Percentiles rank a stretch among this genome's conserved stretches.
These are phyloP conservation scores for Gerris lacustris DNA, from an alignment of 2,888 invertebrate species.

Conservation along the genomic window DNA sequence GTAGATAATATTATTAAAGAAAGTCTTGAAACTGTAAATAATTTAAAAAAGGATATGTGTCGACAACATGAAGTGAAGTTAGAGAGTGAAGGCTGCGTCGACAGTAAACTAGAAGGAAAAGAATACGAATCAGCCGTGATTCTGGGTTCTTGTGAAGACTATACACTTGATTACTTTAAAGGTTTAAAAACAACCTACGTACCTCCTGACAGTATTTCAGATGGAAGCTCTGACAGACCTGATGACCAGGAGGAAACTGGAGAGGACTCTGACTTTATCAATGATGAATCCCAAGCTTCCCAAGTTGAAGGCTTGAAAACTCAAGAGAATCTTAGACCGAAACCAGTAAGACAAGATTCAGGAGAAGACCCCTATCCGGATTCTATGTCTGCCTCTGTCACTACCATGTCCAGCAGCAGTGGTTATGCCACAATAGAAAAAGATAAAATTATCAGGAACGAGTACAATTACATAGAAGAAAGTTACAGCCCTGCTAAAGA, in stretches of 20 bases:
- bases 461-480: slow-evolving; percentile 13
- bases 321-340: neutral
- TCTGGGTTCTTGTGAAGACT: slow-evolving; percentile 47
- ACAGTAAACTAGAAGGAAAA: slow-evolving; percentile 23
- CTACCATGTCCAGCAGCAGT: neutral
- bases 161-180: slow-evolving; percentile 43
- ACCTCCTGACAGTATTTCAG: neutral
- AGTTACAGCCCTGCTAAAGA: slow-evolving; percentile 5
- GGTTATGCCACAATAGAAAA: slow-evolving; percentile 9
- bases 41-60: neutral
- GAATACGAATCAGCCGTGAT: slow-evolving; percentile 45
- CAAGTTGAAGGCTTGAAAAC: neutral
- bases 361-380: neutral
- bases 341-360: neutral
- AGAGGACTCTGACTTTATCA: neutral
- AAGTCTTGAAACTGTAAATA: neutral
- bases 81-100: neutral
- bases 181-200: slow-evolving; percentile 40
- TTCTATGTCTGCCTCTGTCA: neutral
- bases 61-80: neutral
- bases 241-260: neutral
- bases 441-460: slow-evolving; percentile 7
- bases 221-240: neutral
- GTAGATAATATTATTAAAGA: neutral
- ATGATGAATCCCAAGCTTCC: neutral